Evolutionary conservation across 1,140 invertebrate genomes (phyloP), one percentile per base, ranked within the genome.

Genomic region (Aphelinus certus): DNA sequence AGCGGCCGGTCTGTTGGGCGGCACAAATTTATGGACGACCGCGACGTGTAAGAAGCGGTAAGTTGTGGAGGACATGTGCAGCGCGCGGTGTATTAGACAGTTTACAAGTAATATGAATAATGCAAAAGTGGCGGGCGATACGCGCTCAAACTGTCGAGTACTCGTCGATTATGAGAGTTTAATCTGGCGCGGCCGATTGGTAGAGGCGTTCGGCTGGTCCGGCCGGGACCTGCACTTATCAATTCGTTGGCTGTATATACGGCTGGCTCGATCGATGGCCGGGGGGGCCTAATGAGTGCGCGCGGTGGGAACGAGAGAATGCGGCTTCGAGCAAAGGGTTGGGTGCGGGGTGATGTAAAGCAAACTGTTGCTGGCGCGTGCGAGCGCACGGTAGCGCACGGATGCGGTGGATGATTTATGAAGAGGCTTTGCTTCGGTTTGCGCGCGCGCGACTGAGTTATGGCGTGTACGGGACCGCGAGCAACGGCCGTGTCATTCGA

Each of bases 371-470:
- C 51, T 53, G 26, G 26, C 26, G 26, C 26, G 26, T 0, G 26
- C 26, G 26, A 26, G 26, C 26, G 62, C 53, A 58, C 71, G 47
- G 71, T 73, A 73, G 71, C 71, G 9, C 66, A 57, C 10, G 26
- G 3, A 57, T 26, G 26, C 55, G 2, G 9, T 26, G 10, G 55
- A 73, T 73, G 63, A 73, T 73, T 73, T 65, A 73, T 73, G 60
- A 48, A n/a, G 26, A 26, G 26, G 26, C 26, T 26, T 26, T 26
- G 26, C 26, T 26, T 26, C 26, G 26, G 26, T 26, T 26, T 26
- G 26, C 26, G 26, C 26, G 26, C 2, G 48, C 7, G 51, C 49
- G 10, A 53, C 45, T 71, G 53, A 71, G 70, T 64, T 71, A 64
- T 71, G 71, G 47, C 5, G n/a, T 3, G 26, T 26, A 26, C 26